Conservation (phyloP, 2,113 vertebrate species). For the Chloebia gouldiae region DNA sequence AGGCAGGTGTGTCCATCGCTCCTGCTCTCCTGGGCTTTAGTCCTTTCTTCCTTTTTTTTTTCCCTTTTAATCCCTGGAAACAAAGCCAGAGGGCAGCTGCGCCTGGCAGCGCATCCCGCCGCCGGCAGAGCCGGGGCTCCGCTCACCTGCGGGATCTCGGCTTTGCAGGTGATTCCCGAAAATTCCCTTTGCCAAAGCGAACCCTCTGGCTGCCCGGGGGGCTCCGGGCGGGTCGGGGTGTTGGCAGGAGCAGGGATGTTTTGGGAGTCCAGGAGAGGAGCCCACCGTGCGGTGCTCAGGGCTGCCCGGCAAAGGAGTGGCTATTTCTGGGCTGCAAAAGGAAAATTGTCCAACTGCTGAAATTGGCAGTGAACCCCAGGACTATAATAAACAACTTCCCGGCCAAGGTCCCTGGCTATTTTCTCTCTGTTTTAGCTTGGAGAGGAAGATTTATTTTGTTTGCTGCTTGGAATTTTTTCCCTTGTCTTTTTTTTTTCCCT, state of each 20-base stretch:
- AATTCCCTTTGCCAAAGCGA: neutral
- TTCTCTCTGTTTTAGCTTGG: conserved; percentile 49
- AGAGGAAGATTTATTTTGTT: conserved; percentile 45
- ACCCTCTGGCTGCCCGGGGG: neutral
- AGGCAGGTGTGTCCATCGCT: conserved; percentile 24
- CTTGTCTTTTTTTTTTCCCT: neutral
- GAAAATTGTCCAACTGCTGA: conserved; percentile 34
- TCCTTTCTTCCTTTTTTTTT: neutral
- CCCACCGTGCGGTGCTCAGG: neutral
- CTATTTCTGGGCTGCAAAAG: conserved; percentile 36
- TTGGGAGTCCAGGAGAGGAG: neutral
- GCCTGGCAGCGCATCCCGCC: neutral
- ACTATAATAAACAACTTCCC: conserved; percentile 52
- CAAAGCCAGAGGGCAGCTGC: conserved; percentile 45
- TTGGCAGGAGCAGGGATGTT: neutral
- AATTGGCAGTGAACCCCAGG: conserved; percentile 33
- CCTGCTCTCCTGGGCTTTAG: neutral
- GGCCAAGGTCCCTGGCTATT: conserved; percentile 53
- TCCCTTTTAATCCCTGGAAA: neutral
- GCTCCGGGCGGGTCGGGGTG: neutral
- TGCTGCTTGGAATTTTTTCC: neutral
- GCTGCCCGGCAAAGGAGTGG: neutral
- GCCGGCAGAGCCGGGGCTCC: neutral
- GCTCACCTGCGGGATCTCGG: neutral
- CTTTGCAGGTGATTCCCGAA: conserved; percentile 30